Conservation (phyloP, 2,113 vertebrate genomes). For the Holacanthus passer region DNA sequence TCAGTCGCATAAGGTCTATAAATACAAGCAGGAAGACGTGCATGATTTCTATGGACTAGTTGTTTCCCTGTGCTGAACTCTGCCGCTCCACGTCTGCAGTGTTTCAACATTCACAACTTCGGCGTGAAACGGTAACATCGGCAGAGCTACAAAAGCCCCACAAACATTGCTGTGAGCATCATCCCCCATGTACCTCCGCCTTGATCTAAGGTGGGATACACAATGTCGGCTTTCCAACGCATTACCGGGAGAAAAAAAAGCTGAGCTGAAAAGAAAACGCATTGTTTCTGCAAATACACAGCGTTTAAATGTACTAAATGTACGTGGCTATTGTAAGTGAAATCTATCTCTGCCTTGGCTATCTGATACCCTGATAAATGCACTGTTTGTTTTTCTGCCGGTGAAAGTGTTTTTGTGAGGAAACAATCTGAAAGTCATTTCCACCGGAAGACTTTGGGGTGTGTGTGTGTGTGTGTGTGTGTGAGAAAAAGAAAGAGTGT, state of each 20-base stretch:
- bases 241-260: background rate
- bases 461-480: conserved; percentile 13
- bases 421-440: conserved; percentile 78
- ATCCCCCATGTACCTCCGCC: background rate
- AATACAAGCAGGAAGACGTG: background rate
- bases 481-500: background rate
- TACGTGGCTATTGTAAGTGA: conserved; percentile 46
- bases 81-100: background rate
- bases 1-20: background rate
- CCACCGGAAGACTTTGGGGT: conserved; percentile 46
- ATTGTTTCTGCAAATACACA: conserved; percentile 54
- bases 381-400: conserved; percentile 60
- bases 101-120: conserved; percentile 35
- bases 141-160: conserved; percentile 19
- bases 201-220: conserved; percentile 8
- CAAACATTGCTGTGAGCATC: conserved; percentile 3
- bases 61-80: conserved; percentile 9
- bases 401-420: conserved; percentile 52
- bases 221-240: background rate
- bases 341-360: conserved; percentile 62
- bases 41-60: background rate
- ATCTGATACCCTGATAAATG: conserved; percentile 68
- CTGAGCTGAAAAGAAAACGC: conserved; percentile 3
- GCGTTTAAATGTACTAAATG: conserved; percentile 52
- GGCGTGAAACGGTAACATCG: background rate